Evolutionary conservation across 2,888 invertebrate species (phyloP), one percentile per base, ranked within the genome.

Genomic region (Lordiphosa fenestrarum): DNA sequence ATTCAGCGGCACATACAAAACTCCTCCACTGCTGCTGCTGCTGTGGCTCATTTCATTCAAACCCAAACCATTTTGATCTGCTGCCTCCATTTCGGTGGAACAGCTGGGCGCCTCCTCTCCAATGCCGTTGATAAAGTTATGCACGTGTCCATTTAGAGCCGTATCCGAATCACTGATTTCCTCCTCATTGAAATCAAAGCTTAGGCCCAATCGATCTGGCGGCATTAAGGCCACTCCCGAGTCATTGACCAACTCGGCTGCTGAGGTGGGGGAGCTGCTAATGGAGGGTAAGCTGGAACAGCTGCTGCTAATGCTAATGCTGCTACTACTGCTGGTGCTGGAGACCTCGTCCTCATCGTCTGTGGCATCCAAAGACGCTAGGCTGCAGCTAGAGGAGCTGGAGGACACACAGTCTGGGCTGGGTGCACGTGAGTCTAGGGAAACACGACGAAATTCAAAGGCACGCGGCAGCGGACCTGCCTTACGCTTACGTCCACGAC

Each of bases 381-480:
- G n/a, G 5, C 59, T 64, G 0, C 7, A 6, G 9, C 6, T 25
- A 4, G 49, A 33, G 15, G 15, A 23, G n/a, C 10, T 10, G 3
- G 3, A 1, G 1, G 30, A 9, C 7, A 9, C 30, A 9, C 30
- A 9, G 9, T 30, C 30, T 0, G 9, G 3, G 3, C 9, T 30
- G 1, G 9, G 10, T 1, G 23, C 23, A 80, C 90, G 88, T 53
- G 90, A 68, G 49, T 89, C 89, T 9, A 84, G 85, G 23, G 89
- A 88, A 10, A 87, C 83, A 10, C 90, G 87, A 6, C 89, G 84
- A 49, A 89, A 90, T 10, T 89, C 82, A 41, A 86, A 89, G 68
- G 92, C 92, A 63, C 90, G 90, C 4, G 93, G 91, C 65, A 93
- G 89, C 0, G 93, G 92, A 1, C 92, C 93, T 19, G 92, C 92